phyloP scores from a whole-genome alignment of 1,140 invertebrate genomes.

The Formica exsecta region DNA sequence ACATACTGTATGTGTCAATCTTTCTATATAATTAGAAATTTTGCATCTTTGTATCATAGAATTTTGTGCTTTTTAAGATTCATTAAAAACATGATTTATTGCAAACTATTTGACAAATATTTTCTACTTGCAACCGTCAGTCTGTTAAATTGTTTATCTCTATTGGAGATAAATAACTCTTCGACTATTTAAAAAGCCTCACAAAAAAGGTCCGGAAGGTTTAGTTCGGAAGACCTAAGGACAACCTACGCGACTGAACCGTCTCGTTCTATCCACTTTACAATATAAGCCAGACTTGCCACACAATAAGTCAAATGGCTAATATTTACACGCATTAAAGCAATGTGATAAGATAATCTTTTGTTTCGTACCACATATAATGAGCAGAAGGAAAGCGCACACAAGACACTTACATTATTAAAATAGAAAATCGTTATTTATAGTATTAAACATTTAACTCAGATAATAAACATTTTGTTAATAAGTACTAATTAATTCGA shows the following conservation, averaged over 20 bases:
- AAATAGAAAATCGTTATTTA: background rate
- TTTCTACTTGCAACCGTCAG: background rate
- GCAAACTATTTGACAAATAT: background rate
- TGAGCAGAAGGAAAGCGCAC: background rate
- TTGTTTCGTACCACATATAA: background rate
- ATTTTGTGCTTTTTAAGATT: background rate
- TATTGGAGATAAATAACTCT: background rate
- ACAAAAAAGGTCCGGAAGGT: background rate
- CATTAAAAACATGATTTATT: background rate
- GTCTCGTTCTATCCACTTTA: background rate
- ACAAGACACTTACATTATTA: constrained; percentile 8
- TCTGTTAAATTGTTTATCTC: background rate
- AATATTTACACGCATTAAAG: constrained; percentile 31
- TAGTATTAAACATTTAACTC: background rate
- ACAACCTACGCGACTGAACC: background rate
- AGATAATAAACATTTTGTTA: background rate
- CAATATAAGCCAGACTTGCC: background rate
- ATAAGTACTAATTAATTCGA: constrained; percentile 23
- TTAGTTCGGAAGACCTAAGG: background rate
- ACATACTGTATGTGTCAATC: no score
- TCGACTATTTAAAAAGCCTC: background rate
- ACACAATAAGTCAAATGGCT: background rate
- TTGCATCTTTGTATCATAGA: background rate
- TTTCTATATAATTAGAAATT: background rate
- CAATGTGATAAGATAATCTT: constrained; percentile 35